These are phyloP conservation scores for Actinemys pallida DNA, from an alignment of 2,113 vertebrate species.

Conservation along the genomic window DNA sequence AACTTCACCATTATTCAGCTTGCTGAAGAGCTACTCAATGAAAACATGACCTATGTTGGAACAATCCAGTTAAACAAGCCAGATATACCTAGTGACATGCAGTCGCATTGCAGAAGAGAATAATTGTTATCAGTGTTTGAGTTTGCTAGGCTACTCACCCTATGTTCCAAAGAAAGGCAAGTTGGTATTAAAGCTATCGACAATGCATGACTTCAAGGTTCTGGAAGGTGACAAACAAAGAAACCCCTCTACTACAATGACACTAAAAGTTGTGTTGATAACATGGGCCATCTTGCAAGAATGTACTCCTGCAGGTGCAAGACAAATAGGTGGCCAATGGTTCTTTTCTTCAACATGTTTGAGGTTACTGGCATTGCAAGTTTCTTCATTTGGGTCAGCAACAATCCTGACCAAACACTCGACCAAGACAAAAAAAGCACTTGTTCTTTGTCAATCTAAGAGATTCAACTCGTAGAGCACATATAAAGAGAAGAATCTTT, in stretches of 20 bases:
- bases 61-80: not conserved
- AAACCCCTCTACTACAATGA: not conserved
- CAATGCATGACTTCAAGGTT: not conserved
- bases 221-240: not conserved
- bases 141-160: not conserved
- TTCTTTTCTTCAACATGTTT: not conserved
- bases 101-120: not conserved
- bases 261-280: not conserved
- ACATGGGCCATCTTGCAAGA: not conserved
- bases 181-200: not conserved
- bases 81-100: not conserved
- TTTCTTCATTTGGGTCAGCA: not conserved
- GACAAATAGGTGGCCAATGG: not conserved
- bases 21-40: not conserved
- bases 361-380: not conserved
- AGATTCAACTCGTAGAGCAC: not conserved
- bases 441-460: not conserved
- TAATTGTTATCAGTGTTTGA: not conserved
- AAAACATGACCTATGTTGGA: not conserved
- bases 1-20: not conserved
- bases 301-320: not conserved
- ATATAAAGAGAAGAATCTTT: not conserved
- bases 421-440: not conserved
- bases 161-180: not conserved
- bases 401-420: not conserved